These are phyloP conservation scores for Quadroppia sp. DNA, from an alignment of 2,888 invertebrate species.

Conservation along the genomic window DNA sequence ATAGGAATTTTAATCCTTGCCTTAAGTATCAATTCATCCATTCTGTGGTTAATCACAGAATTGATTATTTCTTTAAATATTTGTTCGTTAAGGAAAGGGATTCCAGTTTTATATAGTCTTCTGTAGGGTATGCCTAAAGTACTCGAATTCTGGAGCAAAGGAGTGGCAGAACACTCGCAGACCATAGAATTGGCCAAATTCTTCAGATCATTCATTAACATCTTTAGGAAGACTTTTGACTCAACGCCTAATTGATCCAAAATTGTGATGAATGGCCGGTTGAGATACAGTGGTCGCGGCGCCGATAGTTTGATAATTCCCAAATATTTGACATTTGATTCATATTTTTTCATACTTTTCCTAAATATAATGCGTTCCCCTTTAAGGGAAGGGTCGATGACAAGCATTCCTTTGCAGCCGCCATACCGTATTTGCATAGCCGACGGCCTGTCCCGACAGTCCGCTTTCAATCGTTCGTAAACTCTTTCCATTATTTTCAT, in stretches of 20 bases:
- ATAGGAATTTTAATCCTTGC: conserved; percentile 49
- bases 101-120: neutral
- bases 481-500: conserved; percentile 42
- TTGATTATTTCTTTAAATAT: conserved; percentile 35
- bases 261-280: conserved; percentile 48
- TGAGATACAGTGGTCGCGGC: conserved; percentile 48
- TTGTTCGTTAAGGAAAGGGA: conserved; percentile 36
- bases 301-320: conserved; percentile 49
- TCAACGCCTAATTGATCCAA: conserved; percentile 47
- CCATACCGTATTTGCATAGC: conserved; percentile 48
- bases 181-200: conserved; percentile 30
- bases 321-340: conserved; percentile 31
- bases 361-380: conserved; percentile 45
- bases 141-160: neutral
- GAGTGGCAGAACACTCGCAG: conserved; percentile 7
- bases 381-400: conserved; percentile 40
- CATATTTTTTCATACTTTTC: conserved; percentile 48
- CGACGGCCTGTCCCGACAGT: conserved; percentile 43
- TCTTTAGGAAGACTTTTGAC: neutral
- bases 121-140: conserved; percentile 36
- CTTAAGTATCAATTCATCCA: conserved; percentile 41
- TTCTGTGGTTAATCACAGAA: conserved; percentile 34
- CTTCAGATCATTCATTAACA: conserved; percentile 4
- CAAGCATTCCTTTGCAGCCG: conserved; percentile 49
- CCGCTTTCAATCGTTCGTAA: neutral